Base-by-base conservation (phyloP, 2,888 invertebrate genomes). In the Noctua janthina region DNA sequence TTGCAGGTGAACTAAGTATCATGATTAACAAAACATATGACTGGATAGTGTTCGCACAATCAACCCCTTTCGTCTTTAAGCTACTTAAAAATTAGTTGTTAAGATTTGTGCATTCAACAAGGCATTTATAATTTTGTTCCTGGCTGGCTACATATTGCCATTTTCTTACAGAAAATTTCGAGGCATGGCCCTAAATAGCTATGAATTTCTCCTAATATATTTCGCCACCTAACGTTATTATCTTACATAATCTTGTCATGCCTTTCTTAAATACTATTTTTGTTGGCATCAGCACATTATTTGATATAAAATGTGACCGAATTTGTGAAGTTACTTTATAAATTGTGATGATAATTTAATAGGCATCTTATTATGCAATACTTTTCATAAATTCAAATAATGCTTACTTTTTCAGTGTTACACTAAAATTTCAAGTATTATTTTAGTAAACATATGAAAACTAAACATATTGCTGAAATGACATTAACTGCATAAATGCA, bases 321-420 rank as follows among this genome's bases (percentile, higher is more conserved):
- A 81, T 89, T 92, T 92, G 91, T 91, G 89, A 89, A 84, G 79
- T 84, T 77, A 83, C 56, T 79, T 59, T 74, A 74, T 73, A 82
- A 80, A 86, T 90, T 91, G 90, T 91, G 92, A 92, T 91, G 92
- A 86, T 90, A 88, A 79, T 81, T 86, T 88, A 87, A 88, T 88
- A 93, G 92, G 91, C 87, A 84, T 91, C 83, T 84, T 84, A 82
- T 74, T 79, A 89, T 89, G 87, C 93, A 92, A 93, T 93, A 93
- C 87, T 89, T 88, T 88, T 88, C 77, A 86, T 84, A 88, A 81
- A 79, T 87, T 83, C 86, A 90, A 91, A 90, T 86, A 90, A 91
- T 72, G 54, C 89, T 88, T 89, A 91, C 80, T 78, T 83, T 91
- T 91, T 85, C 82, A 89, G 89, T 86, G 81, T 82, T 85, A 88